Evolutionary conservation across 2,113 vertebrate species (phyloP), one percentile per base, ranked within the genome.

Genomic region (Calidris pygmaea): DNA sequence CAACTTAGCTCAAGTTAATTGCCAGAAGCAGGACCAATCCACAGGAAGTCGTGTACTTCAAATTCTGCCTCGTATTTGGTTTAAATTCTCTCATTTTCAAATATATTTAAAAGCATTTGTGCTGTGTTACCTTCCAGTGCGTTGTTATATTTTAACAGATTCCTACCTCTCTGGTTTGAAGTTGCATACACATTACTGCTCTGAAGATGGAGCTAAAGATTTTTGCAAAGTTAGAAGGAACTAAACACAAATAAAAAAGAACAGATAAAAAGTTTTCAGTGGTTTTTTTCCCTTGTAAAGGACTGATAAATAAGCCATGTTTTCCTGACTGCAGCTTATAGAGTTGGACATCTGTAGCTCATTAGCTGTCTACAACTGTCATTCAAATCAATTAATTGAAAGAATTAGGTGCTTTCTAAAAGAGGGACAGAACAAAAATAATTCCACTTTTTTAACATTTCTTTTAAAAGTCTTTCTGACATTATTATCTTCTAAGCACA

Each of bases 131-230:
- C 53, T 75, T 82, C 41, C 50, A 52, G 11, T 19, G 9, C 7
- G 4, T 16, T 71, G 56, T 7, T 12, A 32, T 50, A n/a, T 7
- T 63, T 86, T 83, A 55, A 23, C 13, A 52, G 62, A 71, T 76
- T 76, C 19, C 1, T 2, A 21, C 1, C n/a, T 75, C 17, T 87
- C 53, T 85, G 23, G 35, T 95, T 91, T 91, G 47, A 89, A 96
- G 72, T 41, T 96, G 98, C 93, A 85, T 50, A 53, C 37, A 76
- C 23, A 8, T 70, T 75, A 85, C 27, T 94, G 91, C 95, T 97
- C 98, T 97, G 96, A 97, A 98, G 98, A 97, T 97, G 98, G 98
- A 97, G 98, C 97, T 96, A 97, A 97, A 98, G 98, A 88, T 91
- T 94, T 96, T 97, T 96, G 95, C 48, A 94, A 95, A 96, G 85